Conservation (phyloP, 37 sponge, comb jelly and placozoan genomes). For the Spongilla lacustris region DNA sequence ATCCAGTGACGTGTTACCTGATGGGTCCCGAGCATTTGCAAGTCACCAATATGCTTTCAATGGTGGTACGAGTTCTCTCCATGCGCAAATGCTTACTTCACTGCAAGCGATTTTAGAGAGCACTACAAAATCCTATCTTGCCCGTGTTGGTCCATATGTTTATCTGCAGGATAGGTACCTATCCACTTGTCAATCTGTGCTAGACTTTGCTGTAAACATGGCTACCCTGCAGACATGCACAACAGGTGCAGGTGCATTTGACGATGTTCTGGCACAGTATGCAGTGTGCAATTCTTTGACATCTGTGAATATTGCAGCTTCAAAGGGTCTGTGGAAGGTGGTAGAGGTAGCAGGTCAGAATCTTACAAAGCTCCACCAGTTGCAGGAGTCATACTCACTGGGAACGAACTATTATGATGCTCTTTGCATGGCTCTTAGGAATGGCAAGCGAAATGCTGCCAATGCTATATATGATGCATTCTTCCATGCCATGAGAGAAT, state of each 20-base stretch:
- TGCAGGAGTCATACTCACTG: neutral
- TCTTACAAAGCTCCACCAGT: neutral
- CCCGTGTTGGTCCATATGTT: too few species aligned
- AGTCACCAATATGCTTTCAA: neutral
- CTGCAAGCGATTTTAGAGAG: neutral
- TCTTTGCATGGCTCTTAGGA: neutral
- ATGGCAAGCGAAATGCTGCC: neutral
- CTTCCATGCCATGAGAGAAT: neutral
- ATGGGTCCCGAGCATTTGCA: neutral
- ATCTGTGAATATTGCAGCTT: neutral
- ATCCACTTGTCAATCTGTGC: neutral
- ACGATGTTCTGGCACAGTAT: neutral
- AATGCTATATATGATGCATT: neutral
- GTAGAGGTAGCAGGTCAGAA: neutral
- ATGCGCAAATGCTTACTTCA: neutral
- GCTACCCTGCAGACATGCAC: neutral
- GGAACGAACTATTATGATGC: neutral
- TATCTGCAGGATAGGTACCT: neutral
- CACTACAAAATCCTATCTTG: neutral
- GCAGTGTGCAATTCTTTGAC: neutral
- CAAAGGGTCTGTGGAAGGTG: conserved; percentile 29
- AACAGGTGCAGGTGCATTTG: neutral
- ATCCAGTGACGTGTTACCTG: neutral
- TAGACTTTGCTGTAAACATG: neutral
- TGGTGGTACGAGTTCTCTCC: neutral